phyloP scores from a whole-genome alignment of 2,797 vertebrate genomes.

The Sylvilagus floridanus region DNA sequence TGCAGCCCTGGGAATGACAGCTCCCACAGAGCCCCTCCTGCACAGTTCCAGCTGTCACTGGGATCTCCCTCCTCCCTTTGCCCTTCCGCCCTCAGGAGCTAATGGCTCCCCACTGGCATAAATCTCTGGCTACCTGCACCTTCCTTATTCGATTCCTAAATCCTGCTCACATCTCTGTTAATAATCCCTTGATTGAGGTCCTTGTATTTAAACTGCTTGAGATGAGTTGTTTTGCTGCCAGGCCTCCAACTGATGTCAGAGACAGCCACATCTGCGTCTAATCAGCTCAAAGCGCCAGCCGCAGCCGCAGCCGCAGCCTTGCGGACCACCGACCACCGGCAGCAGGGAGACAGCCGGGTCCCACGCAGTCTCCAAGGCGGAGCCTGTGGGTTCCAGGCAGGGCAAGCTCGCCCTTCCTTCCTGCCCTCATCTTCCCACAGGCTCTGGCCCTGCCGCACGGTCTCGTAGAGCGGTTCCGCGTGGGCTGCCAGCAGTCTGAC shows the following conservation, averaged over 20 bases:
- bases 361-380: neutral
- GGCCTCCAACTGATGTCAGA: neutral
- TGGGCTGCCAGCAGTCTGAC: constrained; percentile 75
- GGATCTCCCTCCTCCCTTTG: neutral
- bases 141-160: neutral
- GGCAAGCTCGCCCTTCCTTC: neutral
- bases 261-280: neutral
- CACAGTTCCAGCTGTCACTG: neutral
- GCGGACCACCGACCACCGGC: neutral
- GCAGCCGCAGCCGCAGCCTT: neutral
- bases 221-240: constrained; percentile 22
- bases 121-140: neutral
- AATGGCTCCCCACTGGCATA: neutral
- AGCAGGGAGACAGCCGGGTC: neutral
- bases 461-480: neutral
- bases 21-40: neutral
- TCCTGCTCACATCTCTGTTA: neutral
- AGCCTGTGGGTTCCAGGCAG: constrained; percentile 5
- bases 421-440: neutral
- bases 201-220: constrained; percentile 15
- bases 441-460: neutral
- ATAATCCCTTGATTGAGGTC: neutral
- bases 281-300: neutral
- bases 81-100: neutral
- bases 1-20: neutral